Evolutionary conservation across 30 jellyfish, hydroid and myxozoan species (phyloP), one percentile per base, ranked within the genome.

Genomic region (Aurelia sp.): DNA sequence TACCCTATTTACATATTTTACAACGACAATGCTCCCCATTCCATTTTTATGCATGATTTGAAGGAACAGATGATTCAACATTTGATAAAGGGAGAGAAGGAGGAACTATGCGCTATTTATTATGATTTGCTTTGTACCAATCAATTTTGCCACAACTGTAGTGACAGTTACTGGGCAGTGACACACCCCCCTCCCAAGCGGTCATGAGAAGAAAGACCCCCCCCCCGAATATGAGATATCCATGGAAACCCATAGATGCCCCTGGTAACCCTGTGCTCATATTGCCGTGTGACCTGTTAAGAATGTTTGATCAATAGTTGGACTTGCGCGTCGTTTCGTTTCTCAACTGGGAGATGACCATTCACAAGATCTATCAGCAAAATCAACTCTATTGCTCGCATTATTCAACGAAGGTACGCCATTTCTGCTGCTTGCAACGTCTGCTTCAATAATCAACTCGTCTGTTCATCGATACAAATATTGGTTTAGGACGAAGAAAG

Each of bases 251-350:
- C n/a, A 2, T 7, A 7, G 63, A 59, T 13, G 11, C 3, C 44
- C 66, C 90, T 81, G 55, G 90, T 81, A 52, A 11, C 90, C 90
- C 83, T 81, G 90, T 81, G 90, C 51, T 18, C 83, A 12, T 9
- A 31, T 57, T 81, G 83, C 90, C 90, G 83, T 81, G 90, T 81
- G 90, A 81, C 90, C 90, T 81, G 90, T 59, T 6, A 81, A 81
- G 90, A 81, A 81, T 81, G 90, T 81, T 81, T 68, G 83, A 81
- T 81, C 90, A 68, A 81, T 81, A 37, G 90, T 70, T 55, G 90
- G 83, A 81, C 55, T 44, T 44, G 55, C 66, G 90, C 90, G 90
- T 81, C 90, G 90, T 81, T 81, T 81, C 48, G 51, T 13, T 44
- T 44, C 55, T 44, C 55, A 61, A 47, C 64, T 33, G 76, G 18